These are phyloP conservation scores for Brienomyrus longianalis DNA, from an alignment of 2,113 vertebrate species.

Conservation along the genomic window DNA sequence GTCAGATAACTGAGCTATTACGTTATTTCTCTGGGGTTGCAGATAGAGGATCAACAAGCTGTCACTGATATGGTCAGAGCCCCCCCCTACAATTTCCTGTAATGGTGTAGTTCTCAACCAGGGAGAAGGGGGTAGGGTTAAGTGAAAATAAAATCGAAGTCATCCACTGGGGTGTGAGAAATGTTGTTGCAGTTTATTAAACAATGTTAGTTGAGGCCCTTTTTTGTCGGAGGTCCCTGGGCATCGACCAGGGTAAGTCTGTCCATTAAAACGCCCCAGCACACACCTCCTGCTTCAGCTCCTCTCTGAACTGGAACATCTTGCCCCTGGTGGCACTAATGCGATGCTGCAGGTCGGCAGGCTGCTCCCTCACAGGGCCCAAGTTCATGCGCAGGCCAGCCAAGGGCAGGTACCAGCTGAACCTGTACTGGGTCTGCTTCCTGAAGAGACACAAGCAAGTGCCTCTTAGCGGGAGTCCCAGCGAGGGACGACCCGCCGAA, in stretches of 20 bases:
- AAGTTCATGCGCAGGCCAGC: slow-evolving; percentile 50
- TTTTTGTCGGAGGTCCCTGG: not conserved
- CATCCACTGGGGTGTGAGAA: too few species aligned
- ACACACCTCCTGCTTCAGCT: slow-evolving; percentile 40
- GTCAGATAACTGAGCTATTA: not conserved
- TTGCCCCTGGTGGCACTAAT: slow-evolving; percentile 49
- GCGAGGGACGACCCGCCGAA: not conserved
- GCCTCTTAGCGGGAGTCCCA: not conserved
- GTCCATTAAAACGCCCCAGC: not conserved
- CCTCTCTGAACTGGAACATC: slow-evolving; percentile 48
- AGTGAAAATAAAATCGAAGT: too few species aligned
- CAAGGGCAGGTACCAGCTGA: slow-evolving; percentile 62
- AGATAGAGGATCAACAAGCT: too few species aligned
- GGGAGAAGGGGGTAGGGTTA: too few species aligned
- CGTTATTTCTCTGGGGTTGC: not conserved
- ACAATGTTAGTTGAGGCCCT: not conserved
- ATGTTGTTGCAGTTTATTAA: not conserved
- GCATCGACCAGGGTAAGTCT: not conserved
- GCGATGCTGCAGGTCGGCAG: slow-evolving; percentile 42
- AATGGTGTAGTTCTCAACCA: too few species aligned
- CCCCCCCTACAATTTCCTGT: too few species aligned
- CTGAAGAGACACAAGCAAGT: slow-evolving; percentile 32
- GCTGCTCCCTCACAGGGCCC: slow-evolving; percentile 34
- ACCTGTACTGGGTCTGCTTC: slow-evolving; percentile 60
- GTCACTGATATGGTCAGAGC: too few species aligned